These are phyloP conservation scores for Falco naumanni DNA, from an alignment of 2,797 vertebrate species.

Conservation along the genomic window DNA sequence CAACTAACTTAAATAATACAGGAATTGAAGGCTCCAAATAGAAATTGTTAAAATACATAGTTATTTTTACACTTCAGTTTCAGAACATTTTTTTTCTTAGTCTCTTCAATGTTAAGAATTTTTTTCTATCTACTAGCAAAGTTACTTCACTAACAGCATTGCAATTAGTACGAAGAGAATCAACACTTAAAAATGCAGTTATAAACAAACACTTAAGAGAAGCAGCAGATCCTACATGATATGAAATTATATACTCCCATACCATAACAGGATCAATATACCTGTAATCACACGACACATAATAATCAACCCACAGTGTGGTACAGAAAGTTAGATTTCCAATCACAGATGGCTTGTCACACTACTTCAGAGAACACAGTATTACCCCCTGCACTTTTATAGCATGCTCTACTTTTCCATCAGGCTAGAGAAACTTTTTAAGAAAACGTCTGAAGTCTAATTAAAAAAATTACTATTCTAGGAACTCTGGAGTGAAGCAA, in stretches of 20 bases:
- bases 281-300: not conserved
- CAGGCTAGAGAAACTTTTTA: not conserved
- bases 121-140: not conserved
- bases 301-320: not conserved
- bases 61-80: slow-evolving; percentile 11
- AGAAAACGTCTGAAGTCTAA: not conserved
- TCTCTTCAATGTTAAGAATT: not conserved
- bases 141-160: not conserved
- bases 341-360: not conserved
- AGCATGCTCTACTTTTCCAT: not conserved
- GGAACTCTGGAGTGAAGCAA: slow-evolving; percentile 1
- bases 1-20: not conserved
- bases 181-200: not conserved
- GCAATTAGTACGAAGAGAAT: not conserved
- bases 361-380: not conserved
- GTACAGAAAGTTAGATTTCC: not conserved
- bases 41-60: not conserved
- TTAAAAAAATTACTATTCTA: not conserved
- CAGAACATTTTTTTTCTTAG: not conserved
- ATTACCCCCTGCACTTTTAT: not conserved
- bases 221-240: not conserved
- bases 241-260: not conserved
- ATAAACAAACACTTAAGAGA: not conserved
- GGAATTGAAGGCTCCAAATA: slow-evolving; percentile 1
- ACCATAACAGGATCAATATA: not conserved